Base-by-base conservation (phyloP, 2,888 invertebrate genomes). In the Bunonema sp. region DNA sequence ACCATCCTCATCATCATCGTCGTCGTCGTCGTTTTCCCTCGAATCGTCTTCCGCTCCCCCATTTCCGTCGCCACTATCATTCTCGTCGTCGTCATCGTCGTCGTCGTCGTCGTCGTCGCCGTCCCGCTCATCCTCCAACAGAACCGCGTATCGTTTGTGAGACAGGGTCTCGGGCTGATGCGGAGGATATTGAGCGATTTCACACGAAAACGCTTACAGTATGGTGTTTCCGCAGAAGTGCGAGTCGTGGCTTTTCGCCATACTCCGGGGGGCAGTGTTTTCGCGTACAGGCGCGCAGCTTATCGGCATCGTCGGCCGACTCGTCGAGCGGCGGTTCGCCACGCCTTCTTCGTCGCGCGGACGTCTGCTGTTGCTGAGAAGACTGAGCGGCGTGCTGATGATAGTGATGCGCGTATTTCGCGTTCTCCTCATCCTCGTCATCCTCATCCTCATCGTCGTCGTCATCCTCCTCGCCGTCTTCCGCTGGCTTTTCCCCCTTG, bases 81-180 rank as follows among this genome's bases (percentile, higher is more conserved):
- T 44, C 24, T 50, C 50, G 31, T 47, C 48, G n/a, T 44, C 50
- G 24, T 50, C 50, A 29, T 50, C 34, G n/a, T 39, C 39, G 15
- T 39, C 47, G 18, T 45, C 43, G 16, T 50, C 45, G 19, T 45
- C 44, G 12, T 40, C 39, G 1, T 41, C 46, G 30, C 41, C 45
- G 8, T 46, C 39, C 19, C 41, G 42, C 7, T 15, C 22, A 2
- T 24, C 7, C 39, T 43, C 36, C 31, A 34, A 44, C 2, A 15
- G 1, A 16, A 19, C 1, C 1, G 19, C 19, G 5, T 34, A 20
- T n/a, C n/a, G n/a, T n/a, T n/a, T n/a, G n/a, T n/a, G n/a, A n/a
- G n/a, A n/a, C n/a, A n/a, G n/a, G n/a, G n/a, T n/a, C n/a, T n/a
- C n/a, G n/a, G n/a, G n/a, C n/a, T n/a, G n/a, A n/a, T n/a, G n/a